A percentile compares a stretch with the other conserved stretches of the same genome.
phyloP scores from a whole-genome alignment of 2,888 invertebrate species.

The Drosophila ustulata region DNA sequence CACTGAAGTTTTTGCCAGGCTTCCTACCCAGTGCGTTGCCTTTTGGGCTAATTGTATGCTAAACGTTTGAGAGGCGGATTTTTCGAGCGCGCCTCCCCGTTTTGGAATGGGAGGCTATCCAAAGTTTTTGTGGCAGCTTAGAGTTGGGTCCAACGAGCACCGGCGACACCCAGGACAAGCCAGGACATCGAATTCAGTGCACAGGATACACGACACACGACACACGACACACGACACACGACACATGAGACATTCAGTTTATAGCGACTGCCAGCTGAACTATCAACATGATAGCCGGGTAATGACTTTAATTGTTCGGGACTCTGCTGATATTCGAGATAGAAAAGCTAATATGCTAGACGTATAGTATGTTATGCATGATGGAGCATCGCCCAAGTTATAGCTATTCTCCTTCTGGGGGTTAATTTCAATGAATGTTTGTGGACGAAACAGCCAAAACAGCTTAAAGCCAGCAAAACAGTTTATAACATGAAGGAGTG shows the following conservation, averaged over 20 bases:
- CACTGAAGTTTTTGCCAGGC: constrained; percentile 74
- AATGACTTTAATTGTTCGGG: constrained; percentile 75
- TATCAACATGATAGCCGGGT: constrained; percentile 75
- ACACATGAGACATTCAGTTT: constrained; percentile 23
- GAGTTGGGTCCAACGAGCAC: constrained; percentile 39
- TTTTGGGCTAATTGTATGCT: constrained; percentile 82
- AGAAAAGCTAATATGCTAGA: constrained; percentile 45
- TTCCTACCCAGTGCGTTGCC: constrained; percentile 50
- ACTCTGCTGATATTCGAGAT: constrained; percentile 28
- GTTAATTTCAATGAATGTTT: constrained; percentile 32
- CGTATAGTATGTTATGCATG: constrained; percentile 14
- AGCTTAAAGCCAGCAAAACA: constrained; percentile 2
- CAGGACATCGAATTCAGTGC: no score
- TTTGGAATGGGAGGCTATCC: constrained; percentile 38
- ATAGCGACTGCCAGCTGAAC: constrained; percentile 14
- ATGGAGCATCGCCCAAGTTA: constrained; percentile 35
- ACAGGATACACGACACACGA: no score
- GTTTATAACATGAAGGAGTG: constrained; percentile 6
- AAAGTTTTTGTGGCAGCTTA: constrained; percentile 75
- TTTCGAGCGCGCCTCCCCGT: constrained; percentile 22
- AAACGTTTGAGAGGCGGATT: constrained; percentile 64
- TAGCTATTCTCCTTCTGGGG: constrained; percentile 8
- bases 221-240: not conserved
- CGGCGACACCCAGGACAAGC: constrained; percentile 31
- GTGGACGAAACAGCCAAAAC: not conserved